Evolutionary conservation across 2,113 vertebrate species (phyloP), one percentile per base, ranked within the genome.

Genomic region (Xiphophorus maculatus): DNA sequence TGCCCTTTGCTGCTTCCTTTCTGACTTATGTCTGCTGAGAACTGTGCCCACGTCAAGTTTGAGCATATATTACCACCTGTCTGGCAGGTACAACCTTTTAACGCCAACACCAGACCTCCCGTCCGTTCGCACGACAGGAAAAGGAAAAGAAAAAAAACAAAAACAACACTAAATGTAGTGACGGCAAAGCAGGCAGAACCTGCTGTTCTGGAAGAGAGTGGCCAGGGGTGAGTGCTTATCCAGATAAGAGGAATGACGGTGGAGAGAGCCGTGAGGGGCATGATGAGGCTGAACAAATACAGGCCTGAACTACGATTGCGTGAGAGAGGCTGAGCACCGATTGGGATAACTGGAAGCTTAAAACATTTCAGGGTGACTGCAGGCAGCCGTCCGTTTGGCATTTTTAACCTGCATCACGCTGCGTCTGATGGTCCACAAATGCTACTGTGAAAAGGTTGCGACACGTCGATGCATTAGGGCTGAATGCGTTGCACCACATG

Each of bases 251-350:
- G 71, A 64, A 70, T 66, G 78, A 76, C 73, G 71, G 75, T 29
- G 33, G 42, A 32, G 74, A 48, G 69, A 54, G 70, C 51, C 22
- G 25, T n/a, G 51, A 58, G 51, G 17, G 75, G 37, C 28, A n/a
- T 71, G 82, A 85, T 87, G 78, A 82, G 78, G 44, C 48, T 68
- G 48, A 73, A 74, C 29, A 82, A 82, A 86, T 77, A 80, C 72
- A 66, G 66, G 75, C 65, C 19, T 8, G 62, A n/a, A 5, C 15
- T 63, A 17, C 25, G 51, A 22, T 63, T 63, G 60, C 54, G 63
- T 17, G 22, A 6, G 32, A 40, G 51, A 32, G 2, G n/a, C 12
- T 48, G 30, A 51, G 48, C 25, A 25, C 60, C 27, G 35, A 51
- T 42, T 62, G 62, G 32, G 77, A 35, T 11, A n/a, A 30, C 17